Conservation (phyloP, 2,888 invertebrate genomes). For the Tinea semifulvella region DNA sequence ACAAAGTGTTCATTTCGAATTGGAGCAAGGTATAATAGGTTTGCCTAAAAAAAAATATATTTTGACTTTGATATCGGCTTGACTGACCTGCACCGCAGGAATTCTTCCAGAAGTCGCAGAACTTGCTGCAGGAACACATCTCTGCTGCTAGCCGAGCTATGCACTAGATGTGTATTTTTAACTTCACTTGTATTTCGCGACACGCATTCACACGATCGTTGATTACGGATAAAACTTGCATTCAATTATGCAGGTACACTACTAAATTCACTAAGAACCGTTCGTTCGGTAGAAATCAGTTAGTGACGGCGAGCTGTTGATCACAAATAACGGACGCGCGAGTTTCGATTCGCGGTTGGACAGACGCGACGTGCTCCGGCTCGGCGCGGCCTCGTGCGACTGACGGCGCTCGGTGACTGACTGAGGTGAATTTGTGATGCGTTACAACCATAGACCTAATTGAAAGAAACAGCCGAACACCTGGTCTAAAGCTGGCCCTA, state of each 20-base stretch:
- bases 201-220: slow-evolving; percentile 43
- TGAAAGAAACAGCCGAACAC: no score
- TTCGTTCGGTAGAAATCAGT: slow-evolving; percentile 48
- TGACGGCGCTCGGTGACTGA: slow-evolving; percentile 21
- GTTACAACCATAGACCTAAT: no score
- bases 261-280: no score
- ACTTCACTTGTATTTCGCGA: slow-evolving; percentile 63
- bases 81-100: slow-evolving; percentile 60
- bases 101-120: slow-evolving; percentile 61
- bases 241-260: no score
- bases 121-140: slow-evolving; percentile 62
- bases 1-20: no score
- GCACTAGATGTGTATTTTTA: slow-evolving; percentile 36
- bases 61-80: slow-evolving; percentile 16
- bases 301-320: slow-evolving; percentile 14
- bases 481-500: no score
- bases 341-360: background rate
- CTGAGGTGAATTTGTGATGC: background rate
- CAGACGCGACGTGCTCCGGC: slow-evolving; percentile 37
- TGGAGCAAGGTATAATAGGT: slow-evolving; percentile 9
- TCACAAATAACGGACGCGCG: slow-evolving; percentile 1
- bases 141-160: slow-evolving; percentile 25
- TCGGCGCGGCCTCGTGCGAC: slow-evolving; percentile 51
- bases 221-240: no score
- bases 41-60: background rate